Conservation (phyloP, 2,888 invertebrate species). For the Stenodera caucasica region DNA sequence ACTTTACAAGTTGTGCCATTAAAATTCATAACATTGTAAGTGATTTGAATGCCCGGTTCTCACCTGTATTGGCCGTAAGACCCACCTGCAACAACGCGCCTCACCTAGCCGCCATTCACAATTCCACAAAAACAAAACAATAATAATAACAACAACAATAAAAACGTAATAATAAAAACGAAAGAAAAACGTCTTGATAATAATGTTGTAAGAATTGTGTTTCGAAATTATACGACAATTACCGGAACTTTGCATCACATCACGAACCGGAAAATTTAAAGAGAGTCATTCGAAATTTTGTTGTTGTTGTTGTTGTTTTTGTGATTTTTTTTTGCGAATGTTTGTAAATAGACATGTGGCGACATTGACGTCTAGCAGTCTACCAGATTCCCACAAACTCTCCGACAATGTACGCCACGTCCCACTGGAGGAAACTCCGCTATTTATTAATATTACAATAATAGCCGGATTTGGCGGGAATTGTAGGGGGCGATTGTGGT, state of each 20-base stretch:
- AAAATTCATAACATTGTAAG: slow-evolving; percentile 7
- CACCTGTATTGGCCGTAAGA: neutral
- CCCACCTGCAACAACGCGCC: slow-evolving; percentile 2
- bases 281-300: neutral
- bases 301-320: too few relatives aligned
- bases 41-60: slow-evolving; percentile 7
- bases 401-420: neutral
- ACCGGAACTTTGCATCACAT: neutral
- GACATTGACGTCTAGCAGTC: neutral
- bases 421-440: too few relatives aligned
- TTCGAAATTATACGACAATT: neutral
- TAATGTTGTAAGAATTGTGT: neutral
- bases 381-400: neutral
- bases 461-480: too few relatives aligned
- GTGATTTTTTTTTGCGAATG: neutral
- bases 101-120: neutral
- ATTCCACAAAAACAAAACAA: neutral
- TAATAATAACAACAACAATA: neutral
- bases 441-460: too few relatives aligned
- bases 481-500: too few relatives aligned
- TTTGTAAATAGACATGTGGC: slow-evolving; percentile 1
- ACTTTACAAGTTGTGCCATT: neutral
- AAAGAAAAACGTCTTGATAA: neutral
- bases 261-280: neutral
- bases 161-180: neutral